phyloP scores from a whole-genome alignment of 1,140 invertebrate genomes.

The Saccostrea cuccullata region DNA sequence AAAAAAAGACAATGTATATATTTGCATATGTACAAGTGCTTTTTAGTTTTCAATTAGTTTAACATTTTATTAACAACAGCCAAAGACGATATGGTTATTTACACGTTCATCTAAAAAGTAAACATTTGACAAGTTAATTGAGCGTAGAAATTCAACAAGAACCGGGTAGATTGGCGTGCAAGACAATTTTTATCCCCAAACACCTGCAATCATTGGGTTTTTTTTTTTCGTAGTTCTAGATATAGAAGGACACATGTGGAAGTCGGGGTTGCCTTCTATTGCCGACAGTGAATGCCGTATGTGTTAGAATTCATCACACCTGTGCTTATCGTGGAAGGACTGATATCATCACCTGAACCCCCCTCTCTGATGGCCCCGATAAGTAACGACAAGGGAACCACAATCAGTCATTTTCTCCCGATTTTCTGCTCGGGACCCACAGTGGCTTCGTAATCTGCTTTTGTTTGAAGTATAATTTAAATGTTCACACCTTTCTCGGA shows the following conservation, averaged over 20 bases:
- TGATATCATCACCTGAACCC: not conserved
- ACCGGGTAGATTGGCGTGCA: conserved; percentile 23
- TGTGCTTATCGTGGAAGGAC: conserved; percentile 12
- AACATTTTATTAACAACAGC: not conserved
- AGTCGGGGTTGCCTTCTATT: not conserved
- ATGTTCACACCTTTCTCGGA: conserved; percentile 32
- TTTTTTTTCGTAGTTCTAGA: not conserved
- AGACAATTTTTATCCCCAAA: not conserved
- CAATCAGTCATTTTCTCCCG: conserved; percentile 24
- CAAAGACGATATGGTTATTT: not conserved
- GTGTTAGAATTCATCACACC: conserved; percentile 37
- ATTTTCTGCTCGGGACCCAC: conserved; percentile 11
- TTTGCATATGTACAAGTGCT: no score
- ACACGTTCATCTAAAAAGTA: conserved; percentile 17
- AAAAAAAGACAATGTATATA: no score
- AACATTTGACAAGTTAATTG: conserved; percentile 25
- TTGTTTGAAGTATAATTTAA: conserved; percentile 37
- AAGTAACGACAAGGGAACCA: conserved; percentile 17
- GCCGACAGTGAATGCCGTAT: conserved; percentile 24
- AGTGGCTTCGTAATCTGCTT: conserved; percentile 15
- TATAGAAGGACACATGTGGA: not conserved
- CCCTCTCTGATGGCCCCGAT: conserved; percentile 18
- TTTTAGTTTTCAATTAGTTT: no score
- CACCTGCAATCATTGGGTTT: not conserved
- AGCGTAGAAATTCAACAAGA: conserved; percentile 4